Evolutionary conservation across 2,888 invertebrate species (phyloP).

Genomic region (Rutpela maculata): DNA sequence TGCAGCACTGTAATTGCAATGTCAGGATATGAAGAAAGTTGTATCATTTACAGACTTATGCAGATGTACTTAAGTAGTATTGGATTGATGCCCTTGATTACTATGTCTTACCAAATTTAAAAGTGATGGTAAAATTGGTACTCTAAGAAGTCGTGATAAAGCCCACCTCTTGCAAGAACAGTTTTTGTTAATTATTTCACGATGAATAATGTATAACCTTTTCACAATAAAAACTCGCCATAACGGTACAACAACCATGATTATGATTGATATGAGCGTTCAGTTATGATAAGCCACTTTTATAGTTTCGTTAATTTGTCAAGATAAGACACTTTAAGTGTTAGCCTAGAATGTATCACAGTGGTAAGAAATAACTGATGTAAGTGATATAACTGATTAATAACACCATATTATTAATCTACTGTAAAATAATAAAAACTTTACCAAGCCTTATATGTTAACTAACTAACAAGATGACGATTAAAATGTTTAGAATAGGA

Average conservation of each 20-base stretch:
- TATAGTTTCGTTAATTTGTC: constrained; percentile 34
- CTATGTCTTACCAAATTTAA: neutral
- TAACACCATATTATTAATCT: neutral
- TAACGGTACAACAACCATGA: constrained; percentile 5
- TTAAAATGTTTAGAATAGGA: neutral
- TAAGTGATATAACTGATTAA: neutral
- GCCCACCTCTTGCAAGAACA: constrained; percentile 3
- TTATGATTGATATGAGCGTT: constrained; percentile 20
- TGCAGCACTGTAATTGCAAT: neutral
- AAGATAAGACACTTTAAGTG: constrained; percentile 21
- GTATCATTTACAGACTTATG: neutral
- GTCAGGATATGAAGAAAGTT: neutral
- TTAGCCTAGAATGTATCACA: neutral
- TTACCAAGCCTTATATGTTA: neutral
- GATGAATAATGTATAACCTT: constrained; percentile 26
- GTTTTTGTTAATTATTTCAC: constrained; percentile 14
- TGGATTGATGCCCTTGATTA: constrained; percentile 1
- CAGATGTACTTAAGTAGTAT: neutral
- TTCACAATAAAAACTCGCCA: constrained; percentile 7
- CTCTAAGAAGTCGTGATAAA: constrained; percentile 9
- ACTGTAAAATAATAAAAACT: neutral
- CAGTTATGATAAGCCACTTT: constrained; percentile 11
- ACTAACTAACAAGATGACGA: neutral
- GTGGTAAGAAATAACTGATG: neutral
- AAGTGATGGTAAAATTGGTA: neutral